These are phyloP conservation scores for Pammene aurita DNA, from an alignment of 2,888 invertebrate genomes.

Conservation along the genomic window DNA sequence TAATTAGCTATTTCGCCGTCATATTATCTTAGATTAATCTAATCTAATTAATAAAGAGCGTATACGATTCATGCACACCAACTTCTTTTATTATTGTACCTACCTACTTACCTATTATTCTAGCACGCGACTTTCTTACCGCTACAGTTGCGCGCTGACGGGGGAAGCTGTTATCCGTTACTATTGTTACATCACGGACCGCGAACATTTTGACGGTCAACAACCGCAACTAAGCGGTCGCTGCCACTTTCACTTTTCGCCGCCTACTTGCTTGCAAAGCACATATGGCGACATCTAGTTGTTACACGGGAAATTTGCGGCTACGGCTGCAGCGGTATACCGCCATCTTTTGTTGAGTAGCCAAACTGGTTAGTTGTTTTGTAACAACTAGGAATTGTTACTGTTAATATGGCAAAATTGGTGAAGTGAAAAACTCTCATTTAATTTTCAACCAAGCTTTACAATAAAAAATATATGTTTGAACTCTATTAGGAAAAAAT, in stretches of 20 bases:
- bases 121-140: constrained; percentile 21
- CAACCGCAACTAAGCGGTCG: constrained; percentile 75
- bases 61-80: no score
- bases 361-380: constrained; percentile 11
- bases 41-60: not conserved
- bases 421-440: no score
- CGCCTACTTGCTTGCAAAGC: constrained; percentile 2
- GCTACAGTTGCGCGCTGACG: constrained; percentile 32
- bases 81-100: not conserved
- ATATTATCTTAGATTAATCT: no score
- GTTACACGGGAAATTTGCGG: not conserved
- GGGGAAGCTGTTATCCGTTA: constrained; percentile 47
- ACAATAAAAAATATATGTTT: no score
- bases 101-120: not conserved
- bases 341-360: constrained; percentile 54
- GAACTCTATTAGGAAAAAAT: no score
- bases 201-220: constrained; percentile 76
- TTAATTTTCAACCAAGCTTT: no score
- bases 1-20: no score
- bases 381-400: not conserved
- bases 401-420: no score
- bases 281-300: constrained; percentile 32
- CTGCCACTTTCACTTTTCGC: constrained; percentile 74
- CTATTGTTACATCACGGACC: constrained; percentile 62
- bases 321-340: not conserved